Conservation (phyloP, 1,140 invertebrate genomes). For the Drosophila nasuta region DNA sequence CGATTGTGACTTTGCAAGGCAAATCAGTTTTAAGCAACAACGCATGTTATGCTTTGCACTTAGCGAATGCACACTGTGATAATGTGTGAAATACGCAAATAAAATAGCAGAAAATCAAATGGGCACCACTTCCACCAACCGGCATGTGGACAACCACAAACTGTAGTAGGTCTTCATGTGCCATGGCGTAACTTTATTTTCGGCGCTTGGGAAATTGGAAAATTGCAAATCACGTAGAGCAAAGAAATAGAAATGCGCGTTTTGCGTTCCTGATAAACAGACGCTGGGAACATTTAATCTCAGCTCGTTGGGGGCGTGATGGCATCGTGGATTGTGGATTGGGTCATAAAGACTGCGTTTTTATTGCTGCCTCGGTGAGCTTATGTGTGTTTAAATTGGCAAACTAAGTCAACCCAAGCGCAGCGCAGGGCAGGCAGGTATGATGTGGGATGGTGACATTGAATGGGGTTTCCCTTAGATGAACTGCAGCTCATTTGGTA, state of each 20-base stretch:
- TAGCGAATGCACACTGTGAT: conserved; percentile 43
- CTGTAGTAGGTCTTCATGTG: conserved; percentile 45
- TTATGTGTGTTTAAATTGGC: conserved; percentile 50
- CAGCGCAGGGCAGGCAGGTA: conserved; percentile 5
- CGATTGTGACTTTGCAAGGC: no score
- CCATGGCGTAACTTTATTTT: conserved; percentile 65
- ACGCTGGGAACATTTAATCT: conserved; percentile 60
- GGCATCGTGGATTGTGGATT: background rate
- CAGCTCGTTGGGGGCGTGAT: conserved; percentile 18
- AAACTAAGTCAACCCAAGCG: conserved; percentile 45
- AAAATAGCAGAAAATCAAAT: conserved; percentile 68
- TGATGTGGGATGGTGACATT: background rate
- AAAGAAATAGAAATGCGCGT: conserved; percentile 75
- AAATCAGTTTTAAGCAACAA: no score
- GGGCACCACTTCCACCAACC: conserved; percentile 25
- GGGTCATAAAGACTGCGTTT: conserved; percentile 70
- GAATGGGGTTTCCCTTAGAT: conserved; percentile 1
- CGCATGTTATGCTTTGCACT: background rate
- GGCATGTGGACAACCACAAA: conserved; percentile 58
- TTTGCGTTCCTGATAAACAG: conserved; percentile 61
- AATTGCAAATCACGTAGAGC: conserved; percentile 79
- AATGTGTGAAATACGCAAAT: conserved; percentile 65
- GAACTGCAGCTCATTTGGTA: conserved; percentile 70
- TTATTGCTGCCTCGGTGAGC: conserved; percentile 54
- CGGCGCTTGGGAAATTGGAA: conserved; percentile 66